These are phyloP conservation scores for Percopsis omiscomaycus DNA, from an alignment of 2,797 vertebrate species.

Conservation along the genomic window DNA sequence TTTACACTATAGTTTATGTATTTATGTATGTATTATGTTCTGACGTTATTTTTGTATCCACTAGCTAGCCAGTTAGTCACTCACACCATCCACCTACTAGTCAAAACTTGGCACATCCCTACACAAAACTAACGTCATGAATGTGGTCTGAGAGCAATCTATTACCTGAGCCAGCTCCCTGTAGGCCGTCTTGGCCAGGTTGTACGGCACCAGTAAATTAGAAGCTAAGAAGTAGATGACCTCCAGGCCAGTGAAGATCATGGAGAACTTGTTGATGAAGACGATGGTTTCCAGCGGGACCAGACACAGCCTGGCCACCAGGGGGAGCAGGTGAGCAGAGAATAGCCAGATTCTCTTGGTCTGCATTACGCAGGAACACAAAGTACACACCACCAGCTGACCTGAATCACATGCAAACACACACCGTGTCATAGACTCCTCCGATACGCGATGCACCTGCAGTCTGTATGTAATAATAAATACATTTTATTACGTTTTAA, in stretches of 20 bases:
- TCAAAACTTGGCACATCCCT: neutral
- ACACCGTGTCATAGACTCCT: slow-evolving; percentile 21
- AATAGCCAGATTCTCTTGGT: slow-evolving; percentile 99
- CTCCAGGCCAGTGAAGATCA: slow-evolving; percentile 98
- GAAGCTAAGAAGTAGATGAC: slow-evolving; percentile 97
- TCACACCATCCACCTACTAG: too few species aligned
- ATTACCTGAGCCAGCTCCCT: slow-evolving; percentile 94
- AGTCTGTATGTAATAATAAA: neutral
- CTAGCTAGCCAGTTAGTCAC: too few species aligned
- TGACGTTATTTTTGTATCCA: too few species aligned
- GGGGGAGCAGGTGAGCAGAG: slow-evolving; percentile 96
- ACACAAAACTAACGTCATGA: too few species aligned
- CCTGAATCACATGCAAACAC: slow-evolving; percentile 70
- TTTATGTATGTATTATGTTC: too few species aligned
- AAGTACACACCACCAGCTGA: slow-evolving; percentile 96
- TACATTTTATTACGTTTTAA: too few species aligned
- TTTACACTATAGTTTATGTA: too few species aligned
- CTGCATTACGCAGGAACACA: slow-evolving; percentile 98
- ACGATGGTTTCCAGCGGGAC: slow-evolving; percentile 95
- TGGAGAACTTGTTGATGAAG: slow-evolving; percentile 96
- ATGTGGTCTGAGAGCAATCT: neutral
- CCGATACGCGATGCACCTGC: slow-evolving; percentile 20
- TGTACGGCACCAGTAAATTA: slow-evolving; percentile 95
- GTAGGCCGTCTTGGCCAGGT: slow-evolving; percentile 96
- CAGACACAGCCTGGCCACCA: slow-evolving; percentile 94